Conservation (phyloP, 2,888 invertebrate species). For the Chorisops tibialis region DNA sequence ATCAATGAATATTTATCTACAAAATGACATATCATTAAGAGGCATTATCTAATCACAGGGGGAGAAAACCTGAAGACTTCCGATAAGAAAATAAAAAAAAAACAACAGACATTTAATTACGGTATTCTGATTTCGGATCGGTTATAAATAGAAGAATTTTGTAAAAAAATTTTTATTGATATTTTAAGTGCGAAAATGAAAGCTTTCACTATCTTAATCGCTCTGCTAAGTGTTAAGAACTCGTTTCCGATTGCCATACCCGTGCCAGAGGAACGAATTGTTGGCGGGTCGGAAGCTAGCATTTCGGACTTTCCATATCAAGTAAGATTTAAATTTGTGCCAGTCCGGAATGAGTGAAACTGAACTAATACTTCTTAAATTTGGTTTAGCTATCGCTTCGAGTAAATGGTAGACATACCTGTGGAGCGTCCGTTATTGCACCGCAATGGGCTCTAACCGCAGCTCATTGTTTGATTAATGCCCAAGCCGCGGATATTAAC, state of each 20-base stretch:
- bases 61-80: no score
- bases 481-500: conserved; percentile 4
- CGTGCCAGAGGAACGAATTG: not conserved
- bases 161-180: not conserved
- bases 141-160: no score
- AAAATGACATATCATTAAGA: no score
- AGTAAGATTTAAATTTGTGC: not conserved
- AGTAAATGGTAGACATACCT: conserved; percentile 5
- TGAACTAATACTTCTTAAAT: not conserved
- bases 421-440: conserved; percentile 26
- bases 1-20: no score
- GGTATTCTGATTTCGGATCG: no score
- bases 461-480: conserved; percentile 29
- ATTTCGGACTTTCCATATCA: conserved; percentile 5
- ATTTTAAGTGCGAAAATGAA: not conserved
- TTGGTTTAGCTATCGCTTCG: conserved; percentile 5
- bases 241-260: not conserved
- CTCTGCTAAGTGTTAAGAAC: not conserved
- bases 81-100: no score
- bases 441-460: conserved; percentile 29
- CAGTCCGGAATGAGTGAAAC: not conserved
- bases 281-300: conserved; percentile 7
- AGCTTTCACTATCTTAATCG: not conserved
- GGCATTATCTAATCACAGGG: no score
- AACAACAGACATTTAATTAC: no score